These are phyloP conservation scores for Apogon hyalosoma DNA, from an alignment of 2,797 vertebrate genomes.

Conservation along the genomic window DNA sequence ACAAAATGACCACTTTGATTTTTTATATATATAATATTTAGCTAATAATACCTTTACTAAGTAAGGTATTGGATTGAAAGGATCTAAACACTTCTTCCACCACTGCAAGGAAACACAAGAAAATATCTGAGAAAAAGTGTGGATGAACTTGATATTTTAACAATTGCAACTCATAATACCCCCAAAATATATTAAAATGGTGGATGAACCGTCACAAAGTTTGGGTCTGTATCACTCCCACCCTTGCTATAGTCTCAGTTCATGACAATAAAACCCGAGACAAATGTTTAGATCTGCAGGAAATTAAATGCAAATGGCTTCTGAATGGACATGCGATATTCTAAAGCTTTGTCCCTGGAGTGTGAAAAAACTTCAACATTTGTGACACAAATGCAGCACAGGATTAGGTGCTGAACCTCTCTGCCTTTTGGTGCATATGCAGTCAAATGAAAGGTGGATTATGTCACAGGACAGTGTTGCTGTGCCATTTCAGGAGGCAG, in stretches of 20 bases:
- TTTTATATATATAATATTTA: too few species aligned
- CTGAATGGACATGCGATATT: slow-evolving; percentile 3
- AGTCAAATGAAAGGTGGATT: slow-evolving; percentile 42
- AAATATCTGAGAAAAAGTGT: too few species aligned
- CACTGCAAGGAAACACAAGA: too few species aligned
- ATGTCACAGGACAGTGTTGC: slow-evolving; percentile 39
- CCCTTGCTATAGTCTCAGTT: background rate
- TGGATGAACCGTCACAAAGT: background rate
- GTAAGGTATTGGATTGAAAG: too few species aligned
- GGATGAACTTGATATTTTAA: too few species aligned
- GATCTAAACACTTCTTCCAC: too few species aligned
- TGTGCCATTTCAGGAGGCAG: slow-evolving; percentile 46
- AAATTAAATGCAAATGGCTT: background rate
- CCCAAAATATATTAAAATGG: background rate
- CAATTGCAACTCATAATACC: too few species aligned
- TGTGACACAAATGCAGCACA: slow-evolving; percentile 25
- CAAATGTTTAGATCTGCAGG: background rate
- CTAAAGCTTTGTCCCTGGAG: slow-evolving; percentile 10
- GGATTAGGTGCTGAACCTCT: slow-evolving; percentile 21
- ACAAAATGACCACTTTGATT: too few species aligned
- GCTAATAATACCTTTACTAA: too few species aligned
- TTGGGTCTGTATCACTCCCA: background rate
- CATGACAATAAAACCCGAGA: background rate
- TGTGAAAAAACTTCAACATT: slow-evolving; percentile 7
- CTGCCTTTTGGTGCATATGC: slow-evolving; percentile 19